Conservation (phyloP, 2,797 vertebrate species). For the Acomys russatus region DNA sequence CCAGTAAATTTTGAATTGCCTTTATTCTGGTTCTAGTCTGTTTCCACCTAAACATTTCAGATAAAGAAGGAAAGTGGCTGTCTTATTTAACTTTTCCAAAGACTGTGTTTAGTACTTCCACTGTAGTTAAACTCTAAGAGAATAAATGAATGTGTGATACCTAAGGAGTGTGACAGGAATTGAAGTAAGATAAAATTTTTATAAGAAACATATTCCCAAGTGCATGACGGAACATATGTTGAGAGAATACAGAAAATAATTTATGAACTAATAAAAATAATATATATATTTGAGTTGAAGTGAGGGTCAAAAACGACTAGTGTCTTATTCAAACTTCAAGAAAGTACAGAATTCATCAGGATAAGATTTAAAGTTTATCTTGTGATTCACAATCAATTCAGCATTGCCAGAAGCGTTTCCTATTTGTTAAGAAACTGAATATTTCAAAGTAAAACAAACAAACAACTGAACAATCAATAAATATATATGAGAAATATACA, state of each 20-base stretch:
- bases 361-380: conserved; percentile 3
- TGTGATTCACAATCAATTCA: neutral
- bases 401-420: neutral
- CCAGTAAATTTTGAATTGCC: neutral
- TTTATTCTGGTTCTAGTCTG: neutral
- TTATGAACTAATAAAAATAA: conserved; percentile 61
- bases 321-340: conserved; percentile 29
- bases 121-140: neutral
- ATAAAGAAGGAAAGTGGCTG: neutral
- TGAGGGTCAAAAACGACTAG: conserved; percentile 20
- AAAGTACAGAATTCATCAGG: neutral
- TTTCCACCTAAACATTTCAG: neutral
- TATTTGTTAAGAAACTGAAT: neutral
- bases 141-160: neutral
- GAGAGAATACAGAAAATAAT: neutral
- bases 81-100: neutral
- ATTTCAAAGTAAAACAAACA: neutral
- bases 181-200: neutral
- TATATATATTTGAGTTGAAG: neutral
- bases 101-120: neutral
- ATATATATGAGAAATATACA: neutral
- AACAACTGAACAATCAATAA: neutral
- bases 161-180: neutral
- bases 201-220: neutral
- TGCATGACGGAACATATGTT: conserved; percentile 1